Base-by-base conservation (phyloP, 2,113 vertebrate genomes). In the Hypanus sabinus region DNA sequence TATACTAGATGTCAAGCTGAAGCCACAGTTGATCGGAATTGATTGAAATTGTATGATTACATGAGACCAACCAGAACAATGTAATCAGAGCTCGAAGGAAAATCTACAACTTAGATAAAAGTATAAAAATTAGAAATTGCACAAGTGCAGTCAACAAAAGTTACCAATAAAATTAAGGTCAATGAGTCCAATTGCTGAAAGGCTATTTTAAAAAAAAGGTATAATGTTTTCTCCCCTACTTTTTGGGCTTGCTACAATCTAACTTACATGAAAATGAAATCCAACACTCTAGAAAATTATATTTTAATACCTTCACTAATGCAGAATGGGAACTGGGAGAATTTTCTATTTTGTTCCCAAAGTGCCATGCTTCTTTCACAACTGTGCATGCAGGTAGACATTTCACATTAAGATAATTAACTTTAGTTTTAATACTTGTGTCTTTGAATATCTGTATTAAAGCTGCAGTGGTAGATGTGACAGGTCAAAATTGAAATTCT, bases 391-490 rank as follows among this genome's bases (percentile, higher is more conserved):
- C 57, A 88, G 46, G 57, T 88, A 60, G 27, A n/a, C 83, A 62
- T 62, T n/a, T 30, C 5, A 30, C 27, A 88, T 60, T 1, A 88
- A 62, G 24, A 87, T 87, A 3, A 62, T 60, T 62, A n/a, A 30
- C 30, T n/a, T 62, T n/a, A 18, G 24, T 88, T 88, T 30, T 16
- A 88, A 88, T 60, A 62, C n/a, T n/a, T n/a, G 83, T 62, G 27
- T 62, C 57, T 16, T 62, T 62, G 57, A 88, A 60, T 88, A 60
- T n/a, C 57, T 88, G 22, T 14, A 87, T 60, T 87, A 30, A 60
- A 87, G 83, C 83, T 87, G 83, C 36, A 71, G 27, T 70, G 60
- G 12, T 70, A 62, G 22, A 92, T 92, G n/a, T 87, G 83, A 87
- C 55, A 87, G 57, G 18, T 33, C 33, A 16, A 36, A 38, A 38